phyloP scores from a whole-genome alignment of 2,113 vertebrate species.

The Ictalurus punctatus region DNA sequence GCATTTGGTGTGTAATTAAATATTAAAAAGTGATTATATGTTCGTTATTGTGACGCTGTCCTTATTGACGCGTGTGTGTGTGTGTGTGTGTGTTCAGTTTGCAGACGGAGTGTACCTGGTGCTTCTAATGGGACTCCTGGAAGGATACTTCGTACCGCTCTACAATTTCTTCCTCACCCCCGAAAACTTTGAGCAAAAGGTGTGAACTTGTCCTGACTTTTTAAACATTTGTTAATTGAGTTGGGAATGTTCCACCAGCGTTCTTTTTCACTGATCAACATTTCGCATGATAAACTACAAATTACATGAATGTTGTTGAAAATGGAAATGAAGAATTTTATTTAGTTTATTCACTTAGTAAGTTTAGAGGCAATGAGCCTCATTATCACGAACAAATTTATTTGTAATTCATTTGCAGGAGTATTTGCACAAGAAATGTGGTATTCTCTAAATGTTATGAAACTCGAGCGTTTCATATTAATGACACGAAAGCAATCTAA shows the following conservation, averaged over 20 bases:
- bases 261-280: not conserved
- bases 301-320: not conserved
- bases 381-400: not conserved
- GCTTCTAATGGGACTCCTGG: constrained; percentile 93
- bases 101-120: constrained; percentile 98
- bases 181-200: constrained; percentile 96
- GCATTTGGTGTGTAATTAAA: not conserved
- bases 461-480: not conserved
- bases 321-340: not conserved
- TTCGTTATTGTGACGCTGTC: not conserved
- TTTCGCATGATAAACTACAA: not conserved
- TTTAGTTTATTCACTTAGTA: not conserved
- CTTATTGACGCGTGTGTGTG: not conserved
- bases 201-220: constrained; percentile 14
- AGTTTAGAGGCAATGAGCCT: not conserved
- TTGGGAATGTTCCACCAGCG: not conserved
- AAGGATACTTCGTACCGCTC: constrained; percentile 94
- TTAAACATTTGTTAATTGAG: not conserved
- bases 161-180: constrained; percentile 98
- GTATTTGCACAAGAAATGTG: not conserved
- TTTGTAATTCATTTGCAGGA: not conserved
- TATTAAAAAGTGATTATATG: not conserved
- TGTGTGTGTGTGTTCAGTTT: constrained; percentile 76
- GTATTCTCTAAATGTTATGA: not conserved
- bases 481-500: not conserved